Evolutionary conservation across 2,888 invertebrate genomes (phyloP), one percentile per base, ranked within the genome.

Genomic region (Lepetodrilus schrolli): DNA sequence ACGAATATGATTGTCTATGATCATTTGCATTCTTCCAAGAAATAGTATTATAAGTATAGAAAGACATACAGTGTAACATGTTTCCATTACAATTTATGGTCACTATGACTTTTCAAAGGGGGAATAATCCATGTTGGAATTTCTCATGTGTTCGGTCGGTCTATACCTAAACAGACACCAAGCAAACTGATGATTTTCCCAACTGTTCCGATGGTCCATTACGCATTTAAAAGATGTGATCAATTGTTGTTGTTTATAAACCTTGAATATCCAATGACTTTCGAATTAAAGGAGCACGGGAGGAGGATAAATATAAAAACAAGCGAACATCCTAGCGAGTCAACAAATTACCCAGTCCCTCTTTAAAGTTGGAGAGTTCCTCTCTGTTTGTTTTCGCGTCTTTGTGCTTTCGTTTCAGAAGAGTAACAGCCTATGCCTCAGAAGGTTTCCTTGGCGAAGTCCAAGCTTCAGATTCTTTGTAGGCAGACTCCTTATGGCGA

Each of bases 271-370:
- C 58, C 58, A 17, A 34, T 58, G 58, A 26, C 34, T 26, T 30
- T 58, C 58, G 30, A 58, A 58, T 58, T 58, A 58, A 58, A 58
- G 58, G 10, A 58, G 34, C 58, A 58, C 26, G 34, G 58, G 2
- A n/a, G 17, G 30, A 58, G 34, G 13, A 30, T 58, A 58, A 58
- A 58, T 34, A 58, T 17, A 34, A 26, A 58, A 58, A 58, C 58
- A 58, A 58, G 17, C 58, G 34, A 30, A 30, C 23, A 30, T 17
- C 13, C 17, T 10, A n/a, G 17, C 26, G 30, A 23, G 58, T 30
- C 26, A 58, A 58, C 58, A 58, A 43, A 10, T 17, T 17, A 43
- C 13, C 43, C 13, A 58, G 30, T 58, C 26, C 58, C 58, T 58
- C 34, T 34, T 21, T 8, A 17, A 58, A 58, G 58, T 58, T 58